These are phyloP conservation scores for Agelaius tricolor DNA, from an alignment of 2,113 vertebrate genomes.

Conservation along the genomic window DNA sequence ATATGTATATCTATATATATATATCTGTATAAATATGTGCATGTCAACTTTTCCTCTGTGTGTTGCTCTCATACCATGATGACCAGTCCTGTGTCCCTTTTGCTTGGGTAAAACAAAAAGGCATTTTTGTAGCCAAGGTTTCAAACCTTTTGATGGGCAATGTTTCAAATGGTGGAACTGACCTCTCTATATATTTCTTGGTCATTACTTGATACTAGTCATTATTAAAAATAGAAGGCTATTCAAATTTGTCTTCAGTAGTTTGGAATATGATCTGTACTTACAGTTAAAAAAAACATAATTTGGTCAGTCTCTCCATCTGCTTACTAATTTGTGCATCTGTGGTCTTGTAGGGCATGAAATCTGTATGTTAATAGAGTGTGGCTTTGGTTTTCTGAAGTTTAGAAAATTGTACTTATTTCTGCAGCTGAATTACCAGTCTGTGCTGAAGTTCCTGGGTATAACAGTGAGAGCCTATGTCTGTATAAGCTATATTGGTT, in stretches of 20 bases:
- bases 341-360: neutral
- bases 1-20: neutral
- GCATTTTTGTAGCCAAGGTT: neutral
- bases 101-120: neutral
- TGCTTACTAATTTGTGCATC: neutral
- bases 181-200: neutral
- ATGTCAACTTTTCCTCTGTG: neutral
- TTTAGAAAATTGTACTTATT: neutral
- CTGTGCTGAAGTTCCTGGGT: neutral
- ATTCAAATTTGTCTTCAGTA: neutral
- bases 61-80: neutral
- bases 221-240: neutral
- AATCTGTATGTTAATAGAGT: neutral
- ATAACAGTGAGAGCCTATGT: fast-evolving
- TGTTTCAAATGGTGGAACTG: neutral
- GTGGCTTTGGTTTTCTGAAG: neutral
- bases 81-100: neutral
- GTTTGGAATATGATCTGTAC: neutral
- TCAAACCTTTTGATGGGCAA: neutral
- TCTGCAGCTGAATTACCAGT: neutral
- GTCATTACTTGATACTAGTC: neutral
- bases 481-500: neutral
- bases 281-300: neutral
- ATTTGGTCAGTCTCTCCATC: neutral
- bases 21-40: neutral